Conservation (phyloP, 2,113 vertebrate genomes). For the Microcebus ravelobensis region DNA sequence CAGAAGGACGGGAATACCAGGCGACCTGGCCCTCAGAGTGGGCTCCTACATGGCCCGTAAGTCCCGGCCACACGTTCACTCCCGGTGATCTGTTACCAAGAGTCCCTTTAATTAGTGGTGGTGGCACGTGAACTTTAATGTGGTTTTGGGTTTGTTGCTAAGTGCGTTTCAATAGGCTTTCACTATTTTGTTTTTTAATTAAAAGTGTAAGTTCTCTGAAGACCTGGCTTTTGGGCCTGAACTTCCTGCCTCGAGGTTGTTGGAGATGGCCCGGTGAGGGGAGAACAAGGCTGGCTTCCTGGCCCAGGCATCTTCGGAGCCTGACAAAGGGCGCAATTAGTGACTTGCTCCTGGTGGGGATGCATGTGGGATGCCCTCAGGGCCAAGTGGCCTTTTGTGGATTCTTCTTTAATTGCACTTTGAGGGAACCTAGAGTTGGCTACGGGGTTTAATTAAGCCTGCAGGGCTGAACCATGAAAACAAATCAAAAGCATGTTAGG, state of each 20-base stretch:
- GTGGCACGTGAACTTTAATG: not conserved
- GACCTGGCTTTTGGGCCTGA: constrained; percentile 51
- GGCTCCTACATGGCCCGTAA: not conserved
- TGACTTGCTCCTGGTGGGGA: constrained; percentile 52
- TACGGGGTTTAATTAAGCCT: constrained; percentile 75
- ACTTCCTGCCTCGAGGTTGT: constrained; percentile 62
- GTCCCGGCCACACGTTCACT: not conserved
- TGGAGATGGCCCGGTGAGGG: not conserved
- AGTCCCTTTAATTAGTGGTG: not conserved
- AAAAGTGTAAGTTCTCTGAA: not conserved
- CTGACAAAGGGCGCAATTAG: constrained; percentile 76
- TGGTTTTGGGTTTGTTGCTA: constrained; percentile 28
- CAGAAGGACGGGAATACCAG: not conserved
- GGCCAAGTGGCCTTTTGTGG: constrained; percentile 69
- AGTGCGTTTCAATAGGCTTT: constrained; percentile 3
- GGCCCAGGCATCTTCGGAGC: constrained; percentile 68
- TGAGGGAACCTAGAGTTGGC: constrained; percentile 67
- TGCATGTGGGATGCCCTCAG: constrained; percentile 65
- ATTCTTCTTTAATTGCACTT: constrained; percentile 74
- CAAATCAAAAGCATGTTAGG: constrained; percentile 10
- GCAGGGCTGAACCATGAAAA: constrained; percentile 67
- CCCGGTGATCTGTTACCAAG: not conserved
- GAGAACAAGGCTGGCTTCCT: constrained; percentile 54
- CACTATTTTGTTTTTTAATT: constrained; percentile 36
- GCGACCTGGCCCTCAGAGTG: not conserved